Percentiles rank a stretch among this genome's conserved stretches.
Evolutionary conservation across 2,113 vertebrate genomes (phyloP).

Genomic region (Bujurquina vittata): DNA sequence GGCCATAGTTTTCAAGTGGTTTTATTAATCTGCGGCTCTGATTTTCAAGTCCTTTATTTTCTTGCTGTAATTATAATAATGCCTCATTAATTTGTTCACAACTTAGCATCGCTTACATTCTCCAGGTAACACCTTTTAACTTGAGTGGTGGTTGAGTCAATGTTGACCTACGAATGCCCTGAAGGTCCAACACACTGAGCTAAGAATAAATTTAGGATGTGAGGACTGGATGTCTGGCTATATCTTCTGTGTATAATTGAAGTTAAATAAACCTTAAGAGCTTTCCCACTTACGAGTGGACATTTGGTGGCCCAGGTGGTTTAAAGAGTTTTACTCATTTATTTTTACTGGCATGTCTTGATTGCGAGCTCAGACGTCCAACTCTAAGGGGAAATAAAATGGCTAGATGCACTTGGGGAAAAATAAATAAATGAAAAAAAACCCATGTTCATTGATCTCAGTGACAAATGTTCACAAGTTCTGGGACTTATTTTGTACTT

Average conservation of each 20-base stretch:
- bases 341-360: slow-evolving; percentile 18
- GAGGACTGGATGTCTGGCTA: background rate
- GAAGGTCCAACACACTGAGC: background rate
- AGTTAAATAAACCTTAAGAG: background rate
- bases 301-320: background rate
- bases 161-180: background rate
- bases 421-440: background rate
- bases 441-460: background rate
- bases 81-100: background rate
- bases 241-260: background rate
- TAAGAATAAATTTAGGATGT: background rate
- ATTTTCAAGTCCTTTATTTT: slow-evolving; percentile 3
- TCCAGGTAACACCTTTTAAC: background rate
- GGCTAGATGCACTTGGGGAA: background rate
- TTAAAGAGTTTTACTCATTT: background rate
- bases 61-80: background rate
- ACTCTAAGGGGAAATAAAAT: slow-evolving; percentile 31
- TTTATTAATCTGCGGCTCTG: background rate
- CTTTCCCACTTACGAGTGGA: background rate
- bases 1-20: no score
- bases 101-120: background rate
- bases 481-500: background rate
- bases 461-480: background rate
- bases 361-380: background rate
- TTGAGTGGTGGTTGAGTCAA: background rate